Percentiles rank a stretch among this genome's conserved stretches.
Conservation (phyloP, 2,888 invertebrate genomes). For the Agonopterix heracliana region DNA sequence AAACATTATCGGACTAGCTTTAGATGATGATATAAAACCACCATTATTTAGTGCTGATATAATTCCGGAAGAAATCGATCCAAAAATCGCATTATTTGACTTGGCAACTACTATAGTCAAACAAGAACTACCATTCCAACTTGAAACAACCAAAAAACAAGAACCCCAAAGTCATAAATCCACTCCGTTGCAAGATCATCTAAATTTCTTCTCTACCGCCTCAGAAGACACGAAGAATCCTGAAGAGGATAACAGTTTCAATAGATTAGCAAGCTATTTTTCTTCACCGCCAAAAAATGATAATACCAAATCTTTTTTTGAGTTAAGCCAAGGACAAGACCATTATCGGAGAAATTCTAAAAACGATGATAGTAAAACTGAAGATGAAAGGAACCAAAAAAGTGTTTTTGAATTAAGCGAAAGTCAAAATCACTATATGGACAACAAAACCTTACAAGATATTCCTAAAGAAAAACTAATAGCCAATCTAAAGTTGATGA, state of each 20-base stretch:
- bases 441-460: constrained; percentile 15
- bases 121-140: neutral
- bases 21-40: constrained; percentile 6
- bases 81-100: too few species aligned
- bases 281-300: constrained; percentile 49
- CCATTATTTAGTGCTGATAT: neutral
- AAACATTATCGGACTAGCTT: neutral
- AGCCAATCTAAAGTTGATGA: constrained; percentile 39
- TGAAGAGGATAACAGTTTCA: constrained; percentile 29
- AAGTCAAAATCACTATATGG: constrained; percentile 20
- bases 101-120: too few species aligned
- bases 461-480: constrained; percentile 29
- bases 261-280: constrained; percentile 63
- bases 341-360: constrained; percentile 40
- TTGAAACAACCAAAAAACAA: neutral
- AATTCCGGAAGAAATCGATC: too few species aligned
- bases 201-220: constrained; percentile 41
- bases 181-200: constrained; percentile 35
- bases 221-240: constrained; percentile 9
- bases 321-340: constrained; percentile 64
- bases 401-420: constrained; percentile 15
- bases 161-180: too few species aligned
- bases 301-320: constrained; percentile 68
- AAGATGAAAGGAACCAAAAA: constrained; percentile 8
- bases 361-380: constrained; percentile 21